A percentile compares a stretch with the other conserved stretches of the same genome.
These are phyloP conservation scores for Cyaniris semiargus DNA, from an alignment of 2,888 invertebrate species.

Conservation along the genomic window DNA sequence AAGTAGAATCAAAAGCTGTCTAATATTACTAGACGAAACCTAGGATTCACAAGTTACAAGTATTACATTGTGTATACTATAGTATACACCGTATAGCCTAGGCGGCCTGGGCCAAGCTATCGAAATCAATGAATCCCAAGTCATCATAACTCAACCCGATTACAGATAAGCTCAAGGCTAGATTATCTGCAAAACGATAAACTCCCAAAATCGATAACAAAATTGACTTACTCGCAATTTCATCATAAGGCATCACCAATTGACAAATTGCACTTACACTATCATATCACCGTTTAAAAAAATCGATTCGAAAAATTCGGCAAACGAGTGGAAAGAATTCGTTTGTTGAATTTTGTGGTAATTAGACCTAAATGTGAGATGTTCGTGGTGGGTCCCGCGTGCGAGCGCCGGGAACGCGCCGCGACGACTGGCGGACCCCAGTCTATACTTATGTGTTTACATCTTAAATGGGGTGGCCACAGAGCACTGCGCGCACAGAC, in stretches of 20 bases:
- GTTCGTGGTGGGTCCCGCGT: conserved; percentile 48
- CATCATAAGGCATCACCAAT: conserved; percentile 43
- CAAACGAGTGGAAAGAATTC: not conserved
- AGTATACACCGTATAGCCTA: not conserved
- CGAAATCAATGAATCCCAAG: conserved; percentile 4
- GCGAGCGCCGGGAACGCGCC: conserved; percentile 62
- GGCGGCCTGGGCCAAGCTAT: not conserved
- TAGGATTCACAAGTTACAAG: not conserved
- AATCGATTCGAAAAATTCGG: conserved; percentile 21
- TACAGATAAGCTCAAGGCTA: conserved; percentile 25
- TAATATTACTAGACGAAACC: not conserved
- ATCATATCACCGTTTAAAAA: conserved; percentile 31
- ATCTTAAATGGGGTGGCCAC: conserved; percentile 72
- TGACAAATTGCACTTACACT: conserved; percentile 35
- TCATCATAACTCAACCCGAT: not conserved
- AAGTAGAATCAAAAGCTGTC: too few species aligned
- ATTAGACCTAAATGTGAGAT: conserved; percentile 38
- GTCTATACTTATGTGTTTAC: conserved; percentile 75
- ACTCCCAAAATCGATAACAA: conserved; percentile 29
- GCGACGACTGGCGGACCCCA: conserved; percentile 64
- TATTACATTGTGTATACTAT: not conserved
- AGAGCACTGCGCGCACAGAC: conserved; percentile 50
- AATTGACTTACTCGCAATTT: conserved; percentile 39
- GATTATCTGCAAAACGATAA: conserved; percentile 28
- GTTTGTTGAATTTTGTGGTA: conserved; percentile 39